Percentiles rank a stretch among this genome's conserved stretches.
phyloP scores from a whole-genome alignment of 2,113 vertebrate genomes.

The Hoplias malabaricus region DNA sequence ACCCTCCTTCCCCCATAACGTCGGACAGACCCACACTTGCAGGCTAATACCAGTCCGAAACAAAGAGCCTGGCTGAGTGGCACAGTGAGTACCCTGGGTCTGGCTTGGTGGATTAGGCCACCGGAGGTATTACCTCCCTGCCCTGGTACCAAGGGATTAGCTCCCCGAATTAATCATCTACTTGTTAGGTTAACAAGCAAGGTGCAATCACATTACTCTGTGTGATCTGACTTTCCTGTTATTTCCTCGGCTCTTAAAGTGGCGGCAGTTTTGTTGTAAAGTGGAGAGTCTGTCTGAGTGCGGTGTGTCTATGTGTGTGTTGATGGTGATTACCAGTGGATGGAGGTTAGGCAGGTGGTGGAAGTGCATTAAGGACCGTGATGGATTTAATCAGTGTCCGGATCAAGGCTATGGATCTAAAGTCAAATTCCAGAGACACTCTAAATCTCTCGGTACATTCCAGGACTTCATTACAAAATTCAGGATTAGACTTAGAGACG shows the following conservation, averaged over 20 bases:
- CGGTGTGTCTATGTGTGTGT: neutral
- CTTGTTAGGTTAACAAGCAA: conserved; percentile 76
- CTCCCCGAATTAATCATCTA: conserved; percentile 70
- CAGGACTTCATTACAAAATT: conserved; percentile 47
- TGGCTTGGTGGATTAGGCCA: conserved; percentile 51
- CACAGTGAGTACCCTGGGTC: conserved; percentile 52
- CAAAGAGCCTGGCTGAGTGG: conserved; percentile 64
- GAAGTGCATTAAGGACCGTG: conserved; percentile 37
- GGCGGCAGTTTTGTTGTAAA: conserved; percentile 31
- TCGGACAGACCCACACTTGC: conserved; percentile 62
- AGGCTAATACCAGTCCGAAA: conserved; percentile 70
- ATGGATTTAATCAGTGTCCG: conserved; percentile 39
- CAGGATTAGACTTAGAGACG: conserved; percentile 34
- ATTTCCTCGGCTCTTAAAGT: conserved; percentile 30
- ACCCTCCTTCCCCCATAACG: conserved; percentile 7
- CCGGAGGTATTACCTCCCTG: conserved; percentile 63
- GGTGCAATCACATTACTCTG: conserved; percentile 61
- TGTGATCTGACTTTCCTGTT: conserved; percentile 34
- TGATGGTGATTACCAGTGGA: conserved; percentile 20
- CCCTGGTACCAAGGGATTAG: conserved; percentile 70
- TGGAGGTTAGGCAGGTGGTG: conserved; percentile 20
- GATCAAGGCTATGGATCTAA: conserved; percentile 46
- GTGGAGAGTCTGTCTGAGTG: conserved; percentile 24
- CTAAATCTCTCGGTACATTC: conserved; percentile 41
- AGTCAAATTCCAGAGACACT: conserved; percentile 43